These are phyloP conservation scores for Actinemys pallida DNA, from an alignment of 2,113 vertebrate genomes.

Conservation along the genomic window DNA sequence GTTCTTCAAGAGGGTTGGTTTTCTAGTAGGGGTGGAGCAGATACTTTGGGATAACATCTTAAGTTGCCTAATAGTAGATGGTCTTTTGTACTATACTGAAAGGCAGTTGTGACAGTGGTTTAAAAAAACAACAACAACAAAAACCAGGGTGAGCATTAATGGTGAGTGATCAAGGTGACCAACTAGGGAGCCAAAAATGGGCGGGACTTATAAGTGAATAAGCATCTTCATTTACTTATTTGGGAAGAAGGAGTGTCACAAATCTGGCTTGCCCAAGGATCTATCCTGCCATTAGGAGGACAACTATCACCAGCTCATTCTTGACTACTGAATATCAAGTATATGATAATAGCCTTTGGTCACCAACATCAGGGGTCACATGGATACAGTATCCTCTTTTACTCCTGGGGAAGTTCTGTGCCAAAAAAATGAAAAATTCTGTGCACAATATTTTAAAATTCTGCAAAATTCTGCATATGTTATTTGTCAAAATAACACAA, in stretches of 20 bases:
- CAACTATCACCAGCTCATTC: not conserved
- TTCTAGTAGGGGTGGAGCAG: too few relatives aligned
- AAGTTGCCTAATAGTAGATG: too few relatives aligned
- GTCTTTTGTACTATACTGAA: too few relatives aligned
- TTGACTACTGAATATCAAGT: not conserved
- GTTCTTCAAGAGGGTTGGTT: too few relatives aligned
- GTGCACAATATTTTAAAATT: too few relatives aligned
- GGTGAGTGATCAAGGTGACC: accelerated
- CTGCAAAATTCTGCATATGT: too few relatives aligned
- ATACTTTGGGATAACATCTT: too few relatives aligned
- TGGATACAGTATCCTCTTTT: not conserved
- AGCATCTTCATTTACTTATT: not conserved
- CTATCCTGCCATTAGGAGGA: not conserved
- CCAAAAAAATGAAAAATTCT: too few relatives aligned
- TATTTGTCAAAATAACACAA: too few relatives aligned
- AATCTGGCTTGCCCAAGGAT: not conserved
- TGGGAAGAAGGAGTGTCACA: not conserved
- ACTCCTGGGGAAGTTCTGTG: too few relatives aligned
- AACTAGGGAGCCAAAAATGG: not conserved
- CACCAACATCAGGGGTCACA: not conserved
- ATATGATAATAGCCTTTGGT: accelerated
- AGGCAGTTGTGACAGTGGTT: not conserved
- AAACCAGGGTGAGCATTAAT: too few relatives aligned
- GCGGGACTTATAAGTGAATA: not conserved
- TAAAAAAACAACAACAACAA: not conserved